phyloP scores from a whole-genome alignment of 53 echinoderm and acorn worm genomes.

The Hippasteria phrygiana region DNA sequence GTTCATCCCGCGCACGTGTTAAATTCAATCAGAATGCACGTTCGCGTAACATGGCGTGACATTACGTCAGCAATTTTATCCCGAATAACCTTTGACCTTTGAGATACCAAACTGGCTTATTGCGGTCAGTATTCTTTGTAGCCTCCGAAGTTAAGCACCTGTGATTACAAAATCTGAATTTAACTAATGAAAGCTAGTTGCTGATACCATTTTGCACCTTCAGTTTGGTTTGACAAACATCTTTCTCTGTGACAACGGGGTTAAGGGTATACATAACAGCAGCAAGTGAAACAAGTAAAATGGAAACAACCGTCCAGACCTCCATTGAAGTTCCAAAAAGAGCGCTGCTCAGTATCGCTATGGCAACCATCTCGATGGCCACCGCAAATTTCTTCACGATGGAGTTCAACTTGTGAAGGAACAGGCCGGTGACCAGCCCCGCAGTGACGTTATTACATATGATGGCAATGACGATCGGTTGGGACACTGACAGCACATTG shows the following conservation, averaged over 20 bases:
- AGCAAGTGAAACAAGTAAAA: constrained; percentile 69
- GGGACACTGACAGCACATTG: constrained; percentile 40
- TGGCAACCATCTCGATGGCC: constrained; percentile 78
- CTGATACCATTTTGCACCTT: neutral
- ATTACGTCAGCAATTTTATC: too few species aligned
- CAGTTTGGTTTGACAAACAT: neutral
- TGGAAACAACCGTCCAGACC: constrained; percentile 64
- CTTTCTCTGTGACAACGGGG: constrained; percentile 49
- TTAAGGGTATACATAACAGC: constrained; percentile 77
- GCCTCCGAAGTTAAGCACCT: too few species aligned
- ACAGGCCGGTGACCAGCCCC: constrained; percentile 92
- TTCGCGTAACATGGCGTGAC: too few species aligned
- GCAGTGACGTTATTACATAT: constrained; percentile 73
- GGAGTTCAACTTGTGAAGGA: constrained; percentile 85
- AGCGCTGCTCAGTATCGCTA: constrained; percentile 66
- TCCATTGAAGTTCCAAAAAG: constrained; percentile 73
- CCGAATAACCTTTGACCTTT: too few species aligned
- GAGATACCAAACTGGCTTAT: too few species aligned
- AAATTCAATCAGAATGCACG: too few species aligned
- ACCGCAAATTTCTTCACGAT: constrained; percentile 94
- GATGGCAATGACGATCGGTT: constrained; percentile 70
- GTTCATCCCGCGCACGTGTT: too few species aligned
- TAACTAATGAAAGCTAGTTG: neutral
- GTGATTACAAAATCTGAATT: too few species aligned
- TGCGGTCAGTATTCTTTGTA: too few species aligned